phyloP scores from a whole-genome alignment of 1,140 invertebrate genomes.

The Bombus confusus region DNA sequence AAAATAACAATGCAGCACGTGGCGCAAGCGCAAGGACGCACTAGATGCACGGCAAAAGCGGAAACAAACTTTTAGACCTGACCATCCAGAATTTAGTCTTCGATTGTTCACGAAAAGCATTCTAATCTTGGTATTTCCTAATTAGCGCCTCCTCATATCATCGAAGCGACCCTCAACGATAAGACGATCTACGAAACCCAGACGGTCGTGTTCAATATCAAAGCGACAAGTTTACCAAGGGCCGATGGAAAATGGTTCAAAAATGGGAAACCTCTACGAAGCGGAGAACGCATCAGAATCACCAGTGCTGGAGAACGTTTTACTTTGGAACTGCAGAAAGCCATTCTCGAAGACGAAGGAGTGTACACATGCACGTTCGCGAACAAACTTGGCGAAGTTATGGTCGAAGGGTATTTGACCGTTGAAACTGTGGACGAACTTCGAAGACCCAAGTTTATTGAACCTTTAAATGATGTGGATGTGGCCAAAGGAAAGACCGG shows the following conservation, averaged over 20 bases:
- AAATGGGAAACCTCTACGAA: conserved; percentile 86
- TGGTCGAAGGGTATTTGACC: conserved; percentile 86
- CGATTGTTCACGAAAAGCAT: too few species aligned
- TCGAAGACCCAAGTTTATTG: conserved; percentile 89
- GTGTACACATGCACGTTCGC: conserved; percentile 89
- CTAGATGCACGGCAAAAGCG: conserved; percentile 43
- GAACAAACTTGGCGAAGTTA: conserved; percentile 90
- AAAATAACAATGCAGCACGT: conserved; percentile 45
- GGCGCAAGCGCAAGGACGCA: conserved; percentile 15
- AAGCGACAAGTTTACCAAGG: conserved; percentile 88
- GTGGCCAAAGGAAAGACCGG: conserved; percentile 88
- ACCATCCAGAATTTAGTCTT: background rate
- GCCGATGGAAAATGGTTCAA: conserved; percentile 91
- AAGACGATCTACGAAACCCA: conserved; percentile 89
- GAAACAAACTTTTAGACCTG: background rate
- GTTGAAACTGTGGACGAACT: conserved; percentile 89
- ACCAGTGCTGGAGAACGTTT: conserved; percentile 88
- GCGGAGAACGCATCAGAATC: conserved; percentile 85
- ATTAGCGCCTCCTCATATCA: conserved; percentile 88
- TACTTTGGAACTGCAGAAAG: conserved; percentile 87
- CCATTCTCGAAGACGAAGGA: conserved; percentile 88
- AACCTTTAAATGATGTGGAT: conserved; percentile 86
- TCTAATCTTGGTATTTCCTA: background rate
- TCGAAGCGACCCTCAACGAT: conserved; percentile 88
- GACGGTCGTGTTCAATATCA: conserved; percentile 87